A percentile compares a stretch with the other conserved stretches of the same genome.
Conservation (phyloP, 2,113 vertebrate species). For the Peromyscus leucopus region DNA sequence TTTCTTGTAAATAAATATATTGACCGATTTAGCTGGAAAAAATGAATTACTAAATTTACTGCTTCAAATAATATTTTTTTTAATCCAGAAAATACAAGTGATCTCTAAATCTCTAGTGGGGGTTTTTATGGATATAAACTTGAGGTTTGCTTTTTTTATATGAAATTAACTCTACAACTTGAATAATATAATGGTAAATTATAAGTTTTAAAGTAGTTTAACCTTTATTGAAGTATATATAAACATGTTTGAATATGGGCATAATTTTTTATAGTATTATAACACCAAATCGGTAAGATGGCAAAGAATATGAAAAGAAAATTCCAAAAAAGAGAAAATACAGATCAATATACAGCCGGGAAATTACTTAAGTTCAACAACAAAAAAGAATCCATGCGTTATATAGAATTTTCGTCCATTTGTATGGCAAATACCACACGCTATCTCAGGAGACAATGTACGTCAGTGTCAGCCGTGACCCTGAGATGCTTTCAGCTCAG, state of each 20-base stretch:
- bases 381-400: not conserved
- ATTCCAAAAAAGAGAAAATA: not conserved
- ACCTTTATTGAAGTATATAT: not conserved
- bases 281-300: conserved; percentile 30
- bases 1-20: conserved; percentile 41
- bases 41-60: not conserved
- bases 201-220: conserved; percentile 39
- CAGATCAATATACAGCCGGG: not conserved
- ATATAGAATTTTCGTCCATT: not conserved
- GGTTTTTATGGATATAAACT: not conserved
- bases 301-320: conserved; percentile 32
- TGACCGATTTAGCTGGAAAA: not conserved
- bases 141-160: not conserved
- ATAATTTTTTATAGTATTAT: not conserved
- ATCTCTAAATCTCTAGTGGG: not conserved
- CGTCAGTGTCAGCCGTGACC: not conserved
- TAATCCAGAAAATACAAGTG: not conserved
- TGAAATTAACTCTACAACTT: not conserved
- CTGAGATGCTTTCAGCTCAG: not conserved
- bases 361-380: not conserved
- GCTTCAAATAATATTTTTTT: conserved; percentile 1
- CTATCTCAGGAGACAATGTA: not conserved
- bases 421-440: not conserved
- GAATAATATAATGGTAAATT: conserved; percentile 11
- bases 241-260: not conserved